Conservation (phyloP, 35 echinoderm and acorn worm species). For the Holothuria glaberrima region DNA sequence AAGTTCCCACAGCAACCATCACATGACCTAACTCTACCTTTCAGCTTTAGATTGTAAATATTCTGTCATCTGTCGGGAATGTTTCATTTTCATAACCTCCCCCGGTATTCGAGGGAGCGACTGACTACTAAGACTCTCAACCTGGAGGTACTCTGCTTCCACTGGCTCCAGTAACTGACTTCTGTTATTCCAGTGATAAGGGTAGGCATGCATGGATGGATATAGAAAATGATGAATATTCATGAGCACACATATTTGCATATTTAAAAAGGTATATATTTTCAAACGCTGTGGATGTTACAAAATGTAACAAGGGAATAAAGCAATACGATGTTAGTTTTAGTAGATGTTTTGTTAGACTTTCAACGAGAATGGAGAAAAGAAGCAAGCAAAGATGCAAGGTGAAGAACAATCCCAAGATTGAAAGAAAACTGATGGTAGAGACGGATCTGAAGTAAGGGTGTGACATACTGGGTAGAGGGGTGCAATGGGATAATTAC, state of each 20-base stretch:
- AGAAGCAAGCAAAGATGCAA: no score
- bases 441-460: no score
- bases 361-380: no score
- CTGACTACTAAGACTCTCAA: conserved; percentile 42
- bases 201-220: conserved; percentile 8
- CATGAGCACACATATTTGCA: not conserved
- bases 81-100: conserved; percentile 89
- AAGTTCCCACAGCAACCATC: no score
- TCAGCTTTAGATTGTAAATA: conserved; percentile 60
- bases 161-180: conserved; percentile 24
- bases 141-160: conserved; percentile 69
- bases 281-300: no score
- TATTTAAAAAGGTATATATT: not conserved
- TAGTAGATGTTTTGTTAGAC: no score
- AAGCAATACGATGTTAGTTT: no score
- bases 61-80: conserved; percentile 83
- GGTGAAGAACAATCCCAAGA: no score
- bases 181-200: not conserved
- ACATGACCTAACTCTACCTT: not conserved
- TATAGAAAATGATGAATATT: conserved; percentile 11
- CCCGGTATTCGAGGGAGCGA: conserved; percentile 56
- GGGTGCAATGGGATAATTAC: no score
- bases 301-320: no score
- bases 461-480: no score
- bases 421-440: no score